Percentiles rank a stretch among this genome's conserved stretches.
phyloP scores from a whole-genome alignment of 2,888 invertebrate genomes.

The Dicycla oo region DNA sequence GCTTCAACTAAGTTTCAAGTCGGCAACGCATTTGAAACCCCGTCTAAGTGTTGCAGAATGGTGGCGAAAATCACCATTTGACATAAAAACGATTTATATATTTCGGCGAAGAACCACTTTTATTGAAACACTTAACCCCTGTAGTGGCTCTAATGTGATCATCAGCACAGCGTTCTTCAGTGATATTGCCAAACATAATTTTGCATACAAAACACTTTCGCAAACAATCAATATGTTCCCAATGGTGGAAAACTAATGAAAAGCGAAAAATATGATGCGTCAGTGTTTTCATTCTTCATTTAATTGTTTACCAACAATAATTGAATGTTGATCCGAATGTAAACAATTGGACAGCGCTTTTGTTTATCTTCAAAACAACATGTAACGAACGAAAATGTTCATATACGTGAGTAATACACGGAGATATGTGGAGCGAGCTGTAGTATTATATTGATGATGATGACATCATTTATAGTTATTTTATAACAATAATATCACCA shows the following conservation, averaged over 20 bases:
- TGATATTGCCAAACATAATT: not conserved
- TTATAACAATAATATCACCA: not conserved
- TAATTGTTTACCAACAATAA: slow-evolving; percentile 64
- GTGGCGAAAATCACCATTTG: not conserved
- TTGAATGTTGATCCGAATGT: slow-evolving; percentile 16
- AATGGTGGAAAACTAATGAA: not conserved
- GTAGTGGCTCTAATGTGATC: not conserved
- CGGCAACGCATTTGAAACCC: not conserved
- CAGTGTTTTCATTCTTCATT: slow-evolving; percentile 52
- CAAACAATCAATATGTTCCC: slow-evolving; percentile 10
- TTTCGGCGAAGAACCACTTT: not conserved
- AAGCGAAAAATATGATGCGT: slow-evolving; percentile 18
- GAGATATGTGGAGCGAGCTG: not conserved
- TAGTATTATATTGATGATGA: not conserved
- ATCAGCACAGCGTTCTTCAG: not conserved
- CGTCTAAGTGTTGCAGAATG: not conserved
- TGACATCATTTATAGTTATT: not conserved
- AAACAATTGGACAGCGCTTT: slow-evolving; percentile 54
- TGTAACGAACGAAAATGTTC: slow-evolving; percentile 26
- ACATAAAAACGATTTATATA: not conserved
- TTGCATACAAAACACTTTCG: slow-evolving; percentile 4
- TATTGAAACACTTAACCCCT: not conserved
- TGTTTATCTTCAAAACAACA: slow-evolving; percentile 61
- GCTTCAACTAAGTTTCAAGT: not conserved
- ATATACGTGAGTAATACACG: slow-evolving; percentile 5